Conservation (phyloP, 2,888 invertebrate genomes). For the Caenorhabditis becei region DNA sequence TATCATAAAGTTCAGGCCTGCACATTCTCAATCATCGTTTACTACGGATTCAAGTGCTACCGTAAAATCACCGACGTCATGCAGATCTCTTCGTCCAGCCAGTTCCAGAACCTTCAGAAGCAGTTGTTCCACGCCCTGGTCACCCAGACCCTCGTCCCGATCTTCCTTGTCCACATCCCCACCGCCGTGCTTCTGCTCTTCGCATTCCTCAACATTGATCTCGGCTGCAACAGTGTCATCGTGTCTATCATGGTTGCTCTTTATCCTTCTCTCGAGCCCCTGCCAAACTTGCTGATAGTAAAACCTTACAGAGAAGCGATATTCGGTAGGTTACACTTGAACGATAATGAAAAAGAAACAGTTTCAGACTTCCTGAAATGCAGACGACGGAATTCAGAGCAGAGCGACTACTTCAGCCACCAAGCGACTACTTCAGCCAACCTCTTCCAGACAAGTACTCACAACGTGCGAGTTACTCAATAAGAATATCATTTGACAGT, state of each 20-base stretch:
- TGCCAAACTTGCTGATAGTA: neutral
- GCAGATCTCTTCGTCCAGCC: neutral
- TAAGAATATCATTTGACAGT: too few relatives aligned
- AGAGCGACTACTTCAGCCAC: neutral
- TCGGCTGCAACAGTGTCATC: neutral
- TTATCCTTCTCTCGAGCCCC: neutral
- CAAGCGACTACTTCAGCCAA: neutral
- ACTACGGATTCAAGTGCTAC: constrained; percentile 1
- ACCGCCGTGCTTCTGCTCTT: neutral
- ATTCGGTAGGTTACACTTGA: neutral
- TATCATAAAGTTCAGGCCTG: neutral
- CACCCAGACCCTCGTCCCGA: neutral
- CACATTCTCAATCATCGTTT: neutral
- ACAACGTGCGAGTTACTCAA: too few relatives aligned
- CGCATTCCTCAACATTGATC: neutral
- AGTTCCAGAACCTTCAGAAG: neutral
- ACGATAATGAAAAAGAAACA: neutral
- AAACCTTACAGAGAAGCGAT: neutral
- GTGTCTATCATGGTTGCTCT: neutral
- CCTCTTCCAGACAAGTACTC: neutral
- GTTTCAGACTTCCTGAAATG: neutral
- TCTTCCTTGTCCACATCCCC: neutral
- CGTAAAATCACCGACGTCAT: neutral
- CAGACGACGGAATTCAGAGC: neutral
- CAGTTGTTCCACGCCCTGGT: neutral